Evolutionary conservation across 2,113 vertebrate species (phyloP).

Genomic region (Damaliscus lunatus): DNA sequence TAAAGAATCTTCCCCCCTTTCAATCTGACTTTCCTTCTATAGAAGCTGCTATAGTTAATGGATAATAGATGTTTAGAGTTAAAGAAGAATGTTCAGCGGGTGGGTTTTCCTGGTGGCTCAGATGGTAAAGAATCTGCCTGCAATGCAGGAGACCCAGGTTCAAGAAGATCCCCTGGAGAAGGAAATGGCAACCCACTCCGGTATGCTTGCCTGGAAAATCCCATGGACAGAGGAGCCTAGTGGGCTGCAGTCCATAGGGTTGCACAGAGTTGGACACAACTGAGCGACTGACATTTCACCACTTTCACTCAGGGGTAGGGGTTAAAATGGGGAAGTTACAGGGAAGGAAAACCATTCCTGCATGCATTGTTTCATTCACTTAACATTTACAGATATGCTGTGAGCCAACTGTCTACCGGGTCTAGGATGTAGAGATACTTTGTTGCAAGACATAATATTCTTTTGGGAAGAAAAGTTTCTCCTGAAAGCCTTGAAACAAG

Average conservation of each 20-base stretch:
- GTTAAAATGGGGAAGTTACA: not conserved
- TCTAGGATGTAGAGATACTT: not conserved
- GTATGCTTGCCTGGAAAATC: not conserved
- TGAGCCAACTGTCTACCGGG: not conserved
- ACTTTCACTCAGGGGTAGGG: not conserved
- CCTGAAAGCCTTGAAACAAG: not conserved
- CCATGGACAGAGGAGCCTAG: not conserved
- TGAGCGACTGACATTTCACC: not conserved
- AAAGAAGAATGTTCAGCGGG: not conserved
- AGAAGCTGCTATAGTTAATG: not conserved
- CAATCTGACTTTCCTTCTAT: not conserved
- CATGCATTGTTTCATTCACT: not conserved
- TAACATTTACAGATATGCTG: not conserved
- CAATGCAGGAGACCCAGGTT: not conserved
- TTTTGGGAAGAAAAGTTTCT: not conserved
- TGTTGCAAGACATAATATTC: not conserved
- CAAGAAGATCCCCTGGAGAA: not conserved
- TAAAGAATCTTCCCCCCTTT: not conserved
- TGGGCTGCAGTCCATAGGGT: not conserved
- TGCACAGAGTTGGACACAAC: not conserved
- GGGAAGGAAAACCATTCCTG: not conserved
- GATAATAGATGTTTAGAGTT: not conserved
- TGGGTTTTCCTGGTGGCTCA: not conserved
- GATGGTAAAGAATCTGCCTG: not conserved
- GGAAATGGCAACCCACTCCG: not conserved